phyloP scores from a whole-genome alignment of 1,140 invertebrate genomes.

The Cotesia glomerata region DNA sequence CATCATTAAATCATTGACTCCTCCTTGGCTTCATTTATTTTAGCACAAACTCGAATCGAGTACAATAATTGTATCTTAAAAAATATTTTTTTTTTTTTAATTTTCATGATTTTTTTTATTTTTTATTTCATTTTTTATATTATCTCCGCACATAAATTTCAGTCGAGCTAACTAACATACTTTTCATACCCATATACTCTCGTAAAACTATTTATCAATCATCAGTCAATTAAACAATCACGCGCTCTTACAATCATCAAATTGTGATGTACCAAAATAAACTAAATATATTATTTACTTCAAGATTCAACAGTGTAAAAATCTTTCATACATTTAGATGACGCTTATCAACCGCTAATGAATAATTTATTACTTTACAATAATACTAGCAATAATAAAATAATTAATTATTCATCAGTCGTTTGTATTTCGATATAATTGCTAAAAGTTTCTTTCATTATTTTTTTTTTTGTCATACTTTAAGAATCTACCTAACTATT shows the following conservation, averaged over 20 bases:
- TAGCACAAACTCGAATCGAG: conserved; percentile 52
- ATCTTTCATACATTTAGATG: conserved; percentile 54
- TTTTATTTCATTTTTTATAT: conserved; percentile 5
- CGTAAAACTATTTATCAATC: conserved; percentile 17
- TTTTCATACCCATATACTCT: conserved; percentile 32
- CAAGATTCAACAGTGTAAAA: conserved; percentile 64
- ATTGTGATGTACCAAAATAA: conserved; percentile 64
- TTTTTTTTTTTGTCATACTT: too few species aligned
- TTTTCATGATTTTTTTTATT: background rate
- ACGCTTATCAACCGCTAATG: conserved; percentile 1
- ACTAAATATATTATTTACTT: conserved; percentile 65
- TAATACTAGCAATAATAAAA: conserved; percentile 48
- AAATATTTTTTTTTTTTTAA: conserved; percentile 51
- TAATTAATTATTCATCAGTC: conserved; percentile 41
- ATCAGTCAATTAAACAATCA: background rate
- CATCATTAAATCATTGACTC: conserved; percentile 19
- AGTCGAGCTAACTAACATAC: conserved; percentile 27
- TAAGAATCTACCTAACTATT: conserved; percentile 52
- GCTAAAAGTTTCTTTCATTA: conserved; percentile 37
- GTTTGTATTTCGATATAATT: conserved; percentile 61
- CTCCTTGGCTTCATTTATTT: conserved; percentile 20
- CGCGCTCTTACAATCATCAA: conserved; percentile 44
- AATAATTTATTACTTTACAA: background rate
- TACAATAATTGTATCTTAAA: conserved; percentile 56
- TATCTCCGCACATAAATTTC: conserved; percentile 20